Evolutionary conservation across 2,888 invertebrate species (phyloP).

Genomic region (Oegoconia quadripuncta): DNA sequence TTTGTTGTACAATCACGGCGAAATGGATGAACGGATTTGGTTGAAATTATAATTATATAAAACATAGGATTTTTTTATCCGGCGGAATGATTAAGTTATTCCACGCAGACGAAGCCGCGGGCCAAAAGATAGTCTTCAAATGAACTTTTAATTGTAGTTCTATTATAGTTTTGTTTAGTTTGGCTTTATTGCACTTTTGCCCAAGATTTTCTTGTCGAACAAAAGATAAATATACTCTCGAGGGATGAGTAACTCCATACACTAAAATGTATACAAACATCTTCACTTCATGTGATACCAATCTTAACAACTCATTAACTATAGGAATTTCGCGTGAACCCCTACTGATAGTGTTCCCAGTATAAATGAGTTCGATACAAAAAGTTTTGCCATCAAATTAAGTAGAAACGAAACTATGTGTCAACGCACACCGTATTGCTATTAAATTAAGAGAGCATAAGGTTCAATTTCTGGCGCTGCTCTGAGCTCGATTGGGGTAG

Average conservation of each 20-base stretch:
- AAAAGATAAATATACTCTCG: conserved; percentile 34
- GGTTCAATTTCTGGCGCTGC: conserved; percentile 20
- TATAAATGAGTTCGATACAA: conserved; percentile 68
- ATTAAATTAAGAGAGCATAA: conserved; percentile 18
- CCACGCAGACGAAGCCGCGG: too few species aligned
- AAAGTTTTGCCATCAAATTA: conserved; percentile 74
- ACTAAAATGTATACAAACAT: conserved; percentile 40
- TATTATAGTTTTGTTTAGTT: conserved; percentile 37
- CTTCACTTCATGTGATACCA: conserved; percentile 38
- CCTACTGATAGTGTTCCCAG: conserved; percentile 45
- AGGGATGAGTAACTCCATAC: conserved; percentile 26
- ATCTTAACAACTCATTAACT: conserved; percentile 41
- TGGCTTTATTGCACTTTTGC: conserved; percentile 13
- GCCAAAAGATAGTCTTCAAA: too few species aligned
- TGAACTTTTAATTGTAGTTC: conserved; percentile 22
- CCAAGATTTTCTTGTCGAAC: conserved; percentile 19
- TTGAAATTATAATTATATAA: too few species aligned
- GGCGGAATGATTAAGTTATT: too few species aligned
- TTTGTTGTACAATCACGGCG: too few species aligned
- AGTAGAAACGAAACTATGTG: conserved; percentile 47
- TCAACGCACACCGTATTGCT: background rate
- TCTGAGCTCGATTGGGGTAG: conserved; percentile 20
- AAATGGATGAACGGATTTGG: too few species aligned
- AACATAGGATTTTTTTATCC: too few species aligned
- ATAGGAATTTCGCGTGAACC: conserved; percentile 46